Percentiles rank a stretch among this genome's conserved stretches.
These are phyloP conservation scores for Nothocercus julius DNA, from an alignment of 2,113 vertebrate genomes.

Conservation along the genomic window DNA sequence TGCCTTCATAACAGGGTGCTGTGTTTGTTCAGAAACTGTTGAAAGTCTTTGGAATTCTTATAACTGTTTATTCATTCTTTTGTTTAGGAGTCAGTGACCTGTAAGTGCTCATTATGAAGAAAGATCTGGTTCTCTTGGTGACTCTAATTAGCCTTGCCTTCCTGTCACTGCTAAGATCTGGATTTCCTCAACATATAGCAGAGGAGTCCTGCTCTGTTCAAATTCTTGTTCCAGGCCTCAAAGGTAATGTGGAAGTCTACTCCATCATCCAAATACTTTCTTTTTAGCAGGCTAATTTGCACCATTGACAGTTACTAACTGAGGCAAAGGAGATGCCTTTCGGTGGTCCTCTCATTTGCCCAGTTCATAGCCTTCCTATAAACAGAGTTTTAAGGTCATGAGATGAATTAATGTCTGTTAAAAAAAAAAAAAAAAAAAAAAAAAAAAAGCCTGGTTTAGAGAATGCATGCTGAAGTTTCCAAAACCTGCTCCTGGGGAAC, in stretches of 20 bases:
- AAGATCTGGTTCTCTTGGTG: constrained; percentile 75
- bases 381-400: neutral
- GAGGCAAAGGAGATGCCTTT: neutral
- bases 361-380: neutral
- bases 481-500: neutral
- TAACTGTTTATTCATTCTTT: constrained; percentile 74
- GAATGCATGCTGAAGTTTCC: neutral
- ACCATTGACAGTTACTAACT: neutral
- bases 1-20: neutral
- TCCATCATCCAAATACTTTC: neutral
- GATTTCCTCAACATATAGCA: constrained; percentile 82
- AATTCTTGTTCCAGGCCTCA: constrained; percentile 95
- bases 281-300: constrained; percentile 21
- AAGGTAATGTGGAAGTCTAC: constrained; percentile 81
- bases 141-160: constrained; percentile 81
- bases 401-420: neutral
- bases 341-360: neutral
- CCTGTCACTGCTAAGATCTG: constrained; percentile 79
- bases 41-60: constrained; percentile 36
- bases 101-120: constrained; percentile 82
- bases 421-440: constrained; percentile 2
- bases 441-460: neutral
- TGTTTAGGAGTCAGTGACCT: constrained; percentile 74
- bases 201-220: constrained; percentile 95
- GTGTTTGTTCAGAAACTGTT: constrained; percentile 22